These are phyloP conservation scores for Larimichthys crocea DNA, from an alignment of 2,113 vertebrate species.

Conservation along the genomic window DNA sequence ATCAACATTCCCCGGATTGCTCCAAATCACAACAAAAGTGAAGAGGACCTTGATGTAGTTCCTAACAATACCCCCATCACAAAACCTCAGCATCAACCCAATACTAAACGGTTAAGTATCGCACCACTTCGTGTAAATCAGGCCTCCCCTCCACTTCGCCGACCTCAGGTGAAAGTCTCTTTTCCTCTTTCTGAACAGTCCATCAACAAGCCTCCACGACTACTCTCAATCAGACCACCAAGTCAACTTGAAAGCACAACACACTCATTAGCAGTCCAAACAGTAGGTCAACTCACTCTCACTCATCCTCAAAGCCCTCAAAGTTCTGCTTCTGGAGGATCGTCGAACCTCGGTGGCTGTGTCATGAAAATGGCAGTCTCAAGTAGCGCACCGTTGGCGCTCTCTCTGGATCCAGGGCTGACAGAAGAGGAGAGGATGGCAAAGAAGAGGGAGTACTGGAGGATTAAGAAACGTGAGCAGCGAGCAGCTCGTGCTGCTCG, in stretches of 20 bases:
- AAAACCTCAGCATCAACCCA: conserved; percentile 13
- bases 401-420: conserved; percentile 30
- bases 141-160: neutral
- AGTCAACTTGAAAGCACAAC: conserved; percentile 42
- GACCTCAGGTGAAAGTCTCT: conserved; percentile 63
- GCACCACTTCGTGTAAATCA: neutral
- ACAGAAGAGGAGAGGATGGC: conserved; percentile 77
- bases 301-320: conserved; percentile 40
- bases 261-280: neutral
- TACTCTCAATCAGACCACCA: conserved; percentile 28
- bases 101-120: neutral
- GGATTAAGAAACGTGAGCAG: conserved; percentile 83
- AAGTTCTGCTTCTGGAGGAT: neutral
- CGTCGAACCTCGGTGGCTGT: conserved; percentile 36
- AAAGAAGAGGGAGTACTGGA: conserved; percentile 82
- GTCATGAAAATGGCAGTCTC: conserved; percentile 72
- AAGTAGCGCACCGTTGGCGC: rapidly evolving
- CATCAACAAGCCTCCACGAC: conserved; percentile 22
- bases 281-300: conserved; percentile 56
- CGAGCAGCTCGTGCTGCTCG: conserved; percentile 73
- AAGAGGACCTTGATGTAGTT: neutral
- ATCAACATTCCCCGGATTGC: conserved; percentile 63
- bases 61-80: neutral
- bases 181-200: conserved; percentile 37
- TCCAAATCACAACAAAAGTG: conserved; percentile 5